These are phyloP conservation scores for Serranochromis macrocephalus DNA, from an alignment of 2,113 vertebrate species.

Conservation along the genomic window DNA sequence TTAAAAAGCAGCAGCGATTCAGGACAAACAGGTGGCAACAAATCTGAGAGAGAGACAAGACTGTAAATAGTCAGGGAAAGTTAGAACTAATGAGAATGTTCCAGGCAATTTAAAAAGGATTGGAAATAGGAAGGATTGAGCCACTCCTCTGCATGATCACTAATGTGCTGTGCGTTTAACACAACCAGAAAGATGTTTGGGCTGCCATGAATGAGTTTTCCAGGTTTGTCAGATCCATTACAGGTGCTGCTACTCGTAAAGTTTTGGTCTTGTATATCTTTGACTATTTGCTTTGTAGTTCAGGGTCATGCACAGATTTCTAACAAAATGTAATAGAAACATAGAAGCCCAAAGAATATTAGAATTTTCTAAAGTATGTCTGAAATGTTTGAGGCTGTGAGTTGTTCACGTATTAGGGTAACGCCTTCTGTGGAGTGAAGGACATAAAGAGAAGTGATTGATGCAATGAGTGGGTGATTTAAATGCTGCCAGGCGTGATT, in stretches of 20 bases:
- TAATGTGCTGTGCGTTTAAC: accelerated
- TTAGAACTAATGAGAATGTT: neutral
- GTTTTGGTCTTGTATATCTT: neutral
- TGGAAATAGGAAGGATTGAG: neutral
- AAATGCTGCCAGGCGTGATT: neutral
- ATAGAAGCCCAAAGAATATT: neutral
- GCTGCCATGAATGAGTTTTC: neutral
- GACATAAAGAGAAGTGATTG: neutral
- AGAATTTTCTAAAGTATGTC: neutral
- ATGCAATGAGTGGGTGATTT: neutral
- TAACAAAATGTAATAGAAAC: neutral
- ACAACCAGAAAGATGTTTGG: neutral
- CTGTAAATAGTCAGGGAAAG: neutral
- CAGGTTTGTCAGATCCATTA: neutral
- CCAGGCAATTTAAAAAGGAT: neutral
- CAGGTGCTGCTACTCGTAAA: neutral
- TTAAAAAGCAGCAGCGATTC: neutral
- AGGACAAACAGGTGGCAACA: neutral
- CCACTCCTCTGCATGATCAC: neutral
- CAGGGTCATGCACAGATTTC: neutral
- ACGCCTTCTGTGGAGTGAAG: neutral
- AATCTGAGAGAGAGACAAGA: neutral
- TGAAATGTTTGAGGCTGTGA: neutral
- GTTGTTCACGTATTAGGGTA: neutral
- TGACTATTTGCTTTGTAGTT: neutral